Percentiles rank a stretch among this genome's conserved stretches.
Conservation (phyloP, 2,113 vertebrate species). For the Probosciger aterrimus region DNA sequence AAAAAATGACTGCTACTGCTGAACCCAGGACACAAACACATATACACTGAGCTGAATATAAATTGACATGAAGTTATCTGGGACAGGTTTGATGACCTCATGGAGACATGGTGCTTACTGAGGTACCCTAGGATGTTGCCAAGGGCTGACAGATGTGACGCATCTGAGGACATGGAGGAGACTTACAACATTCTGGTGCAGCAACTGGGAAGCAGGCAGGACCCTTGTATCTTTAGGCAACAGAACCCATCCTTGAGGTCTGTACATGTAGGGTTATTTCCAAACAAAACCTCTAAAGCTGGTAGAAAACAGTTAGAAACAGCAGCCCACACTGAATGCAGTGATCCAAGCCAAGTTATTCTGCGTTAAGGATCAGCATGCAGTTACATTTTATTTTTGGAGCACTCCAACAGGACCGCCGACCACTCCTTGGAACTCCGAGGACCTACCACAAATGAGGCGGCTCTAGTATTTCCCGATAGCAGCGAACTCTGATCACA, state of each 20-base stretch:
- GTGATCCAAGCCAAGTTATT: not conserved
- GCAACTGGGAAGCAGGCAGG: not conserved
- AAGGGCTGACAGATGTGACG: not conserved
- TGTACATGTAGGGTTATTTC: not conserved
- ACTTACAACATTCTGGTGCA: not conserved
- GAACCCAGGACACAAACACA: too few species aligned
- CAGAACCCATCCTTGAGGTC: not conserved
- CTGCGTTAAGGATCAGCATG: not conserved
- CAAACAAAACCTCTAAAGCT: not conserved
- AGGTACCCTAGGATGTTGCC: not conserved
- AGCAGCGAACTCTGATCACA: not conserved
- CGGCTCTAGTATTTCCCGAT: not conserved
- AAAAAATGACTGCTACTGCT: too few species aligned
- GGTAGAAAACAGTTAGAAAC: not conserved
- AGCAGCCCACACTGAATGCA: not conserved
- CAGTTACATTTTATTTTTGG: not conserved
- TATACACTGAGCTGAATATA: not conserved
- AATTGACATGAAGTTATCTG: not conserved
- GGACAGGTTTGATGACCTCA: not conserved
- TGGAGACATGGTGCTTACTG: not conserved
- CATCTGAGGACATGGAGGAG: not conserved
- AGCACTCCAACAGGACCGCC: not conserved
- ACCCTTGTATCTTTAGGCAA: not conserved
- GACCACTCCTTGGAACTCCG: not conserved
- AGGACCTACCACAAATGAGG: not conserved